Conservation (phyloP, 1,140 invertebrate species). For the Drosophila obscura region DNA sequence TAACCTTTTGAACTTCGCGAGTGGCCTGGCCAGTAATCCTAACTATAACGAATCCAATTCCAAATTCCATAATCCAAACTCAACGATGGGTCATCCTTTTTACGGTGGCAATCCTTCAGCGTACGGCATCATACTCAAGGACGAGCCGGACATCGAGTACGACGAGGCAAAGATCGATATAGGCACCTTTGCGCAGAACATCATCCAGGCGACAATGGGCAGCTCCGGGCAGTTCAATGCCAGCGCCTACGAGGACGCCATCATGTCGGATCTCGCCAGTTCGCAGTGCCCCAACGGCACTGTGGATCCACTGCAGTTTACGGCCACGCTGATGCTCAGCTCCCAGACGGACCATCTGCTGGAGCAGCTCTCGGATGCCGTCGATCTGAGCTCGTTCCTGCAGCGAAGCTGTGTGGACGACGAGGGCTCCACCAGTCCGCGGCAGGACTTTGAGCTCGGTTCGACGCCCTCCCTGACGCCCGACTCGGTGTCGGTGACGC, state of each 20-base stretch:
- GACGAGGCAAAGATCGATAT: conserved; percentile 88
- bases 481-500: conserved; percentile 86
- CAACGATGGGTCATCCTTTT: conserved; percentile 87
- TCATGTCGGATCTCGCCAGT: conserved; percentile 92
- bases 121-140: conserved; percentile 90
- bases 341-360: conserved; percentile 90
- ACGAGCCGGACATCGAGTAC: conserved; percentile 91
- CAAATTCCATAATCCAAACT: conserved; percentile 83
- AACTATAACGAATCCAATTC: conserved; percentile 74
- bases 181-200: conserved; percentile 84
- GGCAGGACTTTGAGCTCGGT: conserved; percentile 84
- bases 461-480: conserved; percentile 87
- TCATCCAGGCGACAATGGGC: conserved; percentile 83
- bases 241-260: conserved; percentile 89
- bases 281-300: conserved; percentile 75
- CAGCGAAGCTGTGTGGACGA: conserved; percentile 87
- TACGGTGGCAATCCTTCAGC: conserved; percentile 90
- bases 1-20: conserved; percentile 75
- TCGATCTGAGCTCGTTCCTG: conserved; percentile 89
- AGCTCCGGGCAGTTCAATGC: conserved; percentile 85
- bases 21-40: conserved; percentile 65
- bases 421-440: conserved; percentile 84
- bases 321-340: conserved; percentile 91
- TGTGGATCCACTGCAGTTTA: conserved; percentile 92
- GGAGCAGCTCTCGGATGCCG: conserved; percentile 89